Percentiles rank a stretch among this genome's conserved stretches.
Evolutionary conservation across 2,113 vertebrate genomes (phyloP).

Genomic region (Sturnira hondurensis): DNA sequence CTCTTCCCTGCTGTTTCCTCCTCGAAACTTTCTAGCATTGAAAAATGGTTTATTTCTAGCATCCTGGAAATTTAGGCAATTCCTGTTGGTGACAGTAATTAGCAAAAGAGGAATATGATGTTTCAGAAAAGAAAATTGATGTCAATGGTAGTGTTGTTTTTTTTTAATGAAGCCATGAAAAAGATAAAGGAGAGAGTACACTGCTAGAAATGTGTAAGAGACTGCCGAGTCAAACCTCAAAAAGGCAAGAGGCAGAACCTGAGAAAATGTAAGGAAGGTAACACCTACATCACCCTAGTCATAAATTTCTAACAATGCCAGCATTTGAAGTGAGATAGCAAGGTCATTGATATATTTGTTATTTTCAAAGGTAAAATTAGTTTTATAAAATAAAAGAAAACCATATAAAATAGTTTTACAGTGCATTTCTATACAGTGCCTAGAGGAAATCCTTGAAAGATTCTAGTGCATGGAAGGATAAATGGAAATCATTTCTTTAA

Average conservation of each 20-base stretch:
- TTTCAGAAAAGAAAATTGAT: not conserved
- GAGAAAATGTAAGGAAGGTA: not conserved
- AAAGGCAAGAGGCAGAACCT: not conserved
- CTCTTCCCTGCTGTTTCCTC: not conserved
- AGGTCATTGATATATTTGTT: not conserved
- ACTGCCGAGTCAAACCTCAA: not conserved
- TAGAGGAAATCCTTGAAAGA: slow-evolving; percentile 10
- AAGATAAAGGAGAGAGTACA: not conserved
- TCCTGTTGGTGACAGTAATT: not conserved
- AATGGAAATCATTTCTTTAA: not conserved
- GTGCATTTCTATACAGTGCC: not conserved
- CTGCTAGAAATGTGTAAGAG: not conserved
- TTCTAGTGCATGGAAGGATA: not conserved
- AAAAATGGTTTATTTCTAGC: slow-evolving; percentile 9
- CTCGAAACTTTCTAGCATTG: not conserved
- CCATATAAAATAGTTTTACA: not conserved
- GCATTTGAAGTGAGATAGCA: not conserved
- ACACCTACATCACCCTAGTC: not conserved
- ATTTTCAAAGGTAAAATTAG: slow-evolving; percentile 12
- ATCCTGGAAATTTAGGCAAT: not conserved
- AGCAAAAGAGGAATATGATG: not conserved
- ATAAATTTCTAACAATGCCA: not conserved
- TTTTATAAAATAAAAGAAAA: not conserved
- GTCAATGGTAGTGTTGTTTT: not conserved
- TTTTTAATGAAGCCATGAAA: not conserved